Evolutionary conservation across 2,113 vertebrate species (phyloP), one percentile per base, ranked within the genome.

Genomic region (Phrynosoma platyrhinos): DNA sequence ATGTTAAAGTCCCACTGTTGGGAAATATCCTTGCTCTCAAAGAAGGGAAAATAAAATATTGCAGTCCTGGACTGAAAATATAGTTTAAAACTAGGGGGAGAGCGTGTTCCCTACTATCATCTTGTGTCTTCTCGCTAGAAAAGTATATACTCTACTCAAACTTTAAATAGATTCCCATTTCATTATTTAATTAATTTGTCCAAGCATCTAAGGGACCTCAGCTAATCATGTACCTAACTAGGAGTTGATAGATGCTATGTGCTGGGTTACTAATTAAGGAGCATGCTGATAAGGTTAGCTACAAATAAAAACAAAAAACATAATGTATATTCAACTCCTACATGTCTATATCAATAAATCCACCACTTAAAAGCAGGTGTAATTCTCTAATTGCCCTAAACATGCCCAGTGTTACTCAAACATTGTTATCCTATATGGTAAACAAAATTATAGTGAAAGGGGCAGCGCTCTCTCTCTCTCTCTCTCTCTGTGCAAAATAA

Each of bases 171-270:
- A 92, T 91, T 94, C 91, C 86, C 82, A 62, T 71, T 81, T 81
- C 80, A 80, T 92, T 85, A 72, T 88, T 89, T 91, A 68, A 78
- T 80, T 82, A 89, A 91, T 95, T 91, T 93, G 62, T 78, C 82
- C 14, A n/a, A 75, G 79, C 88, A 94, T 88, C 89, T 69, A 84
- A 87, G 76, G 77, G 84, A 88, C 74, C 92, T 91, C 86, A 88
- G 40, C 88, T 87, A 83, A 82, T 76, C 91, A 87, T 78, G 80
- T 87, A 91, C 83, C 82, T 91, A 76, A 58, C 81, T 83, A 89
- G 90, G 90, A 90, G 81, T 85, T 91, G 90, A 86, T 89, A 88
- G 81, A 69, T 86, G 30, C 83, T 77, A 25, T 5, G 30, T 0
- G 30, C 74, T 3, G 72, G 42, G 86, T 91, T 93, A 85, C 90